Evolutionary conservation across 2,113 vertebrate species (phyloP), one percentile per base, ranked within the genome.

Genomic region (Pseudorectes ferrugineus): DNA sequence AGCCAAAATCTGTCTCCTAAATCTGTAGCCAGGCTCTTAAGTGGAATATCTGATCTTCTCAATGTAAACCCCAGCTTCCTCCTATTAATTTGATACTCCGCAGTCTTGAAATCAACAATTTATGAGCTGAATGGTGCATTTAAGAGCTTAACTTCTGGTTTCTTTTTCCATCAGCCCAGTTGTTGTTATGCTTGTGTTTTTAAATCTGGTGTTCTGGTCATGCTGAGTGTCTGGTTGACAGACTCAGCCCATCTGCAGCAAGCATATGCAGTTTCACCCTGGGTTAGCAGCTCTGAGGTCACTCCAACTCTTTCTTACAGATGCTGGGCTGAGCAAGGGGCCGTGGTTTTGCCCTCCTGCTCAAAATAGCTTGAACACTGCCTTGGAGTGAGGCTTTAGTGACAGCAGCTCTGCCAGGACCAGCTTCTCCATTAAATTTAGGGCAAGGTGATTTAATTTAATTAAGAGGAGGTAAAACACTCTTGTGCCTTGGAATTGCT

Each of bases 311-410:
- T 76, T 76, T 73, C 26, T 33, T 54, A 9, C 0, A 10, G 48
- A 11, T 42, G 9, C 20, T 57, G 28, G 8, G 9, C 26, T 61
- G 21, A 76, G 42, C 23, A 45, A 65, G 9, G 22, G 31, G 12
- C 14, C 0, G 0, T 22, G 52, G 18, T 17, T 59, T 49, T 2
- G 0, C 2, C 2, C 5, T 17, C 3, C 14, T 11, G 6, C 33
- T 33, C 42, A 28, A 24, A 78, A 58, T 0, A 59, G 2, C 17
- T 21, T 28, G n/a, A 65, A 8, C 13, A 0, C 13, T 33, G 22
- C 33, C 18, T 51, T 35, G 52, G 21, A 68, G 31, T 1, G 3
- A 85, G 40, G 11, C 23, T 77, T 20, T 42, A 25, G 49, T 35
- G 51, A 16, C 17, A 62, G 3, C 22, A 75, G 42, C n/a, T 75